Percentiles rank a stretch among this genome's conserved stretches.
Conservation (phyloP, 2,888 invertebrate species). For the Anorthoa munda region DNA sequence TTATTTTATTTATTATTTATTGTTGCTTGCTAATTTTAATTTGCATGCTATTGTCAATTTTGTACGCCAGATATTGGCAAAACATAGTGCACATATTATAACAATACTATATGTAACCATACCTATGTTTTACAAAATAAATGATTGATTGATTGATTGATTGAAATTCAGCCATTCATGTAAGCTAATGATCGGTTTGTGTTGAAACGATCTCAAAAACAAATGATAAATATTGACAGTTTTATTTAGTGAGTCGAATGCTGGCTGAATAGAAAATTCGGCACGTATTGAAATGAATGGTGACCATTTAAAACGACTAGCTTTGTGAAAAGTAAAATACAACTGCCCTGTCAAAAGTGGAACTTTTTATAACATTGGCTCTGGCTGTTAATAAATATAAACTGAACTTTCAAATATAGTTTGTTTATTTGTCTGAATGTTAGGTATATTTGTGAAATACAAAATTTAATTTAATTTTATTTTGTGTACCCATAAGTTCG, state of each 20-base stretch:
- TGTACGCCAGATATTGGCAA: too few relatives aligned
- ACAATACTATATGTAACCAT: too few relatives aligned
- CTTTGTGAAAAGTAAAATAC: conserved; percentile 33
- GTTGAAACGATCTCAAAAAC: conserved; percentile 28
- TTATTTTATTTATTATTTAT: too few relatives aligned
- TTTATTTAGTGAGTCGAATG: conserved; percentile 35
- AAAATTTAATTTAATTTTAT: too few relatives aligned
- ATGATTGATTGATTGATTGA: too few relatives aligned
- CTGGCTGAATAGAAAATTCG: conserved; percentile 50
- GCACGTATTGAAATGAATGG: conserved; percentile 44
- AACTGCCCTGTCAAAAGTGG: background rate
- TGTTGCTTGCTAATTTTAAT: too few relatives aligned
- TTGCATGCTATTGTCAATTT: too few relatives aligned
- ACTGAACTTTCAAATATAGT: background rate
- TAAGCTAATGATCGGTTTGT: conserved; percentile 41
- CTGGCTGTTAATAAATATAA: conserved; percentile 8
- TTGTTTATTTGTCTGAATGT: too few relatives aligned
- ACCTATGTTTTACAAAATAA: too few relatives aligned
- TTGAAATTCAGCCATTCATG: conserved; percentile 23
- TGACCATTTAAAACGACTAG: conserved; percentile 41
- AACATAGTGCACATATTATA: too few relatives aligned
- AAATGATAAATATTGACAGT: conserved; percentile 41
- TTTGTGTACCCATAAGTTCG: too few relatives aligned
- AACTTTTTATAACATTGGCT: conserved; percentile 15
- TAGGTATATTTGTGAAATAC: too few relatives aligned